Evolutionary conservation across 2,113 vertebrate genomes (phyloP), one percentile per base, ranked within the genome.

Genomic region (Chaetodon auriga): DNA sequence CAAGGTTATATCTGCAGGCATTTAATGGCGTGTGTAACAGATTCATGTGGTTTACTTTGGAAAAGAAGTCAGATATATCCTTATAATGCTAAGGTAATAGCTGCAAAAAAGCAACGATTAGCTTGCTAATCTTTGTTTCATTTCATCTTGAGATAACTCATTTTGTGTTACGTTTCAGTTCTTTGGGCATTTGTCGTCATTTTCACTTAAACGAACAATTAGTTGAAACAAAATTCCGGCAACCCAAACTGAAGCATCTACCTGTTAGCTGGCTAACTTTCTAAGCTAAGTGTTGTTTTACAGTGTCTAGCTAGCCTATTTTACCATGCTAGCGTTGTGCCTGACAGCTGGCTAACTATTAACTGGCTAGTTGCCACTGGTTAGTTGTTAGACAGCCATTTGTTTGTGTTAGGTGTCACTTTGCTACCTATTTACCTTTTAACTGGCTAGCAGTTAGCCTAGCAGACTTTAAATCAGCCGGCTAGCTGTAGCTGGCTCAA

Each of bases 311-410:
- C 78, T 87, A 65, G 85, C 85, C 62, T 68, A 48, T 74, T 65
- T 73, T 75, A 71, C 4, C 9, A 9, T 72, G 68, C 84, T 87
- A 87, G 85, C 73, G 30, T 77, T 76, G 90, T 90, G 87, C 87
- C 90, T 86, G 83, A 84, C 62, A 57, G 82, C 81, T 83, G 63
- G 80, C 68, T 87, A 85, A 82, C 68, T 82, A 66, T 54, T 77
- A 84, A 45, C 75, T 70, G 65, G 62, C 74, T 73, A 66, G 58
- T n/a, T 21, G 60, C 48, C 54, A 46, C 41, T 25, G 55, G 68
- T 78, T 77, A 23, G 64, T 82, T 68, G 41, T 60, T 62, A 45
- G 18, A 78, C 74, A 30, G 72, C 76, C 70, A 16, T 36, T 55
- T 49, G 51, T 77, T 79, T 53, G n/a, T 64, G 12, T 69, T 46